A percentile compares a stretch with the other conserved stretches of the same genome.
These are phyloP conservation scores for Fragum fragum DNA, from an alignment of 2,888 invertebrate species.

Conservation along the genomic window DNA sequence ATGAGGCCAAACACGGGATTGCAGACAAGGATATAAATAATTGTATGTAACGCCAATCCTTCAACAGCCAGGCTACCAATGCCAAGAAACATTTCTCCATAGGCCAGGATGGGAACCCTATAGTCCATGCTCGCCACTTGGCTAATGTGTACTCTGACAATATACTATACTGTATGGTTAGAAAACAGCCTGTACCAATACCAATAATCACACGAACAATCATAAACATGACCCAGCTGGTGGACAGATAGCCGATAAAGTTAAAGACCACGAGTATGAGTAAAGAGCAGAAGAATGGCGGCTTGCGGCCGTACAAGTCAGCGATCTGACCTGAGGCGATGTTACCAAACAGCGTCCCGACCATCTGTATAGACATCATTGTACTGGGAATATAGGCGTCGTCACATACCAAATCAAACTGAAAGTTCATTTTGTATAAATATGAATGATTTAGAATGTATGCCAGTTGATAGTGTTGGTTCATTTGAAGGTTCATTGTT, in stretches of 20 bases:
- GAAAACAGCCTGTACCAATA: slow-evolving; percentile 40
- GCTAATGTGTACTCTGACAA: slow-evolving; percentile 51
- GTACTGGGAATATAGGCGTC: slow-evolving; percentile 49
- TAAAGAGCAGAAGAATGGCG: slow-evolving; percentile 44
- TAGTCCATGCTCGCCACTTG: slow-evolving; percentile 49
- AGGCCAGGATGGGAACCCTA: slow-evolving; percentile 50
- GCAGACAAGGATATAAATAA: slow-evolving; percentile 4
- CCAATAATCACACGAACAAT: slow-evolving; percentile 38
- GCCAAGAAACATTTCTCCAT: slow-evolving; percentile 41
- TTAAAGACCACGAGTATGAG: slow-evolving; percentile 34
- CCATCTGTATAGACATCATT: slow-evolving; percentile 51
- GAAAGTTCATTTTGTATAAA: too few relatives aligned
- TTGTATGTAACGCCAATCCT: slow-evolving; percentile 44
- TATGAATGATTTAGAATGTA: too few relatives aligned
- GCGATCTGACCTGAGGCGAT: slow-evolving; percentile 47
- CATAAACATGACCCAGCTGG: slow-evolving; percentile 50
- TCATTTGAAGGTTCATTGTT: too few relatives aligned
- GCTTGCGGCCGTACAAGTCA: slow-evolving; percentile 48
- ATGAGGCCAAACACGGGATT: slow-evolving; percentile 22
- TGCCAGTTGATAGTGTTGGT: too few relatives aligned
- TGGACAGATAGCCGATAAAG: slow-evolving; percentile 36
- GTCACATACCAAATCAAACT: slow-evolving; percentile 54
- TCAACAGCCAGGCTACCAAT: slow-evolving; percentile 35
- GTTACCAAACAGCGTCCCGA: slow-evolving; percentile 50
- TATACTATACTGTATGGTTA: slow-evolving; percentile 47